A percentile compares a stretch with the other conserved stretches of the same genome.
Evolutionary conservation across 2,113 vertebrate species (phyloP).

Genomic region (Gorsachius goisagi): DNA sequence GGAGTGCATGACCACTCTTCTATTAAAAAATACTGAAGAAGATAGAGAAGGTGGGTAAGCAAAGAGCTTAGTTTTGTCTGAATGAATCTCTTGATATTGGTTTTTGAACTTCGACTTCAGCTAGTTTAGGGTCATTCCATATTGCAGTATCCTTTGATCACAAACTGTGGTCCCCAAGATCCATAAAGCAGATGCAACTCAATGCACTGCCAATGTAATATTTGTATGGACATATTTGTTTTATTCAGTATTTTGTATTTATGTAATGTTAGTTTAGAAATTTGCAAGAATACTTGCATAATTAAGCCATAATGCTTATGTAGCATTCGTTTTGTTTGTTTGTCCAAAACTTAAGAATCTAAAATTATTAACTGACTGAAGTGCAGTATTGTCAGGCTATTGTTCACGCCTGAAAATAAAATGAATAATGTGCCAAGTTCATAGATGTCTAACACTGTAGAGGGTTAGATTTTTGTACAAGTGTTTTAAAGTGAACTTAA

Average conservation of each 20-base stretch:
- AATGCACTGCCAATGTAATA: not conserved
- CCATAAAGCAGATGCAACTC: not conserved
- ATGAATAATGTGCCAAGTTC: not conserved
- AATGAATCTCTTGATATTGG: not conserved
- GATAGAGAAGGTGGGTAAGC: conserved; percentile 68
- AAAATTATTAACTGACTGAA: not conserved
- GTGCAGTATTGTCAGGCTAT: not conserved
- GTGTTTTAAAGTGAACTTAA: not conserved
- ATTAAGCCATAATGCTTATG: not conserved
- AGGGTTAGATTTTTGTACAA: not conserved
- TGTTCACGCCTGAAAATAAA: not conserved
- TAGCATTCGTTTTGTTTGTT: not conserved
- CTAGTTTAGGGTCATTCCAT: not conserved
- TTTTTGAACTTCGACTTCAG: not conserved
- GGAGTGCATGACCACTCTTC: conserved; percentile 80
- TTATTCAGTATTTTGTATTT: not conserved
- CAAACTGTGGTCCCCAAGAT: not conserved
- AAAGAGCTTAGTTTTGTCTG: not conserved
- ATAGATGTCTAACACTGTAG: not conserved
- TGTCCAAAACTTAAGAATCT: not conserved
- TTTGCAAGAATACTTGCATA: not conserved
- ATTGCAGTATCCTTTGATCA: not conserved
- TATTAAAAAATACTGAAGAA: conserved; percentile 72
- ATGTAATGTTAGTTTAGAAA: not conserved
- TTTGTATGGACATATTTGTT: not conserved